Evolutionary conservation across 1,140 invertebrate species (phyloP), one percentile per base, ranked within the genome.

Genomic region (Dermatophagoides farinae): DNA sequence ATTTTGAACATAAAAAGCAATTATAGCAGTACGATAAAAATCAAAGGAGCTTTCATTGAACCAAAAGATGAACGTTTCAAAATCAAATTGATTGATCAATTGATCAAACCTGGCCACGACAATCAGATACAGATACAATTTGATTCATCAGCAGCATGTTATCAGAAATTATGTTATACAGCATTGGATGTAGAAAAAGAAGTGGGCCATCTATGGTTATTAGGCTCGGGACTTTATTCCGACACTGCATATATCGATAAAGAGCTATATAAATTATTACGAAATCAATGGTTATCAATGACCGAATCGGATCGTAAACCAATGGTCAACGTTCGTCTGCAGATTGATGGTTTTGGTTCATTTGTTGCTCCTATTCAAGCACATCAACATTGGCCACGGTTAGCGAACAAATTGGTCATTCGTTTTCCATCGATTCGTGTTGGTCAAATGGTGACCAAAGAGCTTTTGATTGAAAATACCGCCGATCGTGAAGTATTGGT

Each of bases 361-460:
- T 80, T 84, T 71, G 76, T 81, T 69, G 82, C 86, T 70, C 75
- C 77, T 59, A 79, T 82, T 10, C 76, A 79, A 66, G 79, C 83
- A 41, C 78, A 80, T 67, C 77, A 84, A 62, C 77, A 77, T 41
- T 88, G 86, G 86, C 86, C 86, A 9, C 69, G 75, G 40, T 64
- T 82, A 5, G 67, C 76, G 20, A 70, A 72, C 40, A 71, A 72
- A 59, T 70, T 70, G 54, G 68, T 75, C 43, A 69, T 86, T 59
- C 74, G 75, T 60, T 88, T 88, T 75, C 85, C 86, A 11, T 70
- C 88, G 37, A 88, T 85, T 8, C 84, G 88, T 73, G 78, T 88
- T 62, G 82, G 83, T 51, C 86, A 86, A 70, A 77, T 76, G 40
- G 80, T 83, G 71, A 70, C 75, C 31, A 70, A 74, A 64, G 76